Evolutionary conservation across 2,888 invertebrate genomes (phyloP).

Genomic region (Parelbella ahira): DNA sequence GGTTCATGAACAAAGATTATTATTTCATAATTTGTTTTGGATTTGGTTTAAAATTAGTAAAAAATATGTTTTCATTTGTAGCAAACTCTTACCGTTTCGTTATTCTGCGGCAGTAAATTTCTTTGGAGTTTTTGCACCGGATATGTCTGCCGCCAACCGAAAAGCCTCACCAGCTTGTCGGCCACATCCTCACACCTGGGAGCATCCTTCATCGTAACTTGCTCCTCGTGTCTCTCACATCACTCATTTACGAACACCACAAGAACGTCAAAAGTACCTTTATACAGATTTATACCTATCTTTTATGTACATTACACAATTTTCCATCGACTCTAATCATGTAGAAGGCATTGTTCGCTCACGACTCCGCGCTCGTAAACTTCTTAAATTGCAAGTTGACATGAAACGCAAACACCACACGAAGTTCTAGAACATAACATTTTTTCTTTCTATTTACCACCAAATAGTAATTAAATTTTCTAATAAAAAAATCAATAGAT

Average conservation of each 20-base stretch:
- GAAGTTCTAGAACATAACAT: too few relatives aligned
- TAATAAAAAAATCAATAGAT: too few relatives aligned
- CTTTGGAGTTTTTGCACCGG: conserved; percentile 89
- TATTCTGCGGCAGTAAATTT: conserved; percentile 71
- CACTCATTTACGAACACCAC: conserved; percentile 1
- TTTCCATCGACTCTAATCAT: not conserved
- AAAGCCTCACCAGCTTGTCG: conserved; percentile 87
- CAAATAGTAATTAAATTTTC: too few relatives aligned
- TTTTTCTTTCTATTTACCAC: too few relatives aligned
- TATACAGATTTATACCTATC: not conserved
- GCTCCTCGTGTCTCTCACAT: conserved; percentile 1
- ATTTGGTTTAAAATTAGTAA: too few relatives aligned
- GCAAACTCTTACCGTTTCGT: conserved; percentile 57
- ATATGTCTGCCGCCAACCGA: conserved; percentile 90
- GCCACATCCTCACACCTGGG: conserved; percentile 88
- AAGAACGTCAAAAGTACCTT: not conserved
- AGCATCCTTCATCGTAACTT: conserved; percentile 78
- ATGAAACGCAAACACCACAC: too few relatives aligned
- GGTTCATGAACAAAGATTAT: too few relatives aligned
- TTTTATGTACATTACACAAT: not conserved
- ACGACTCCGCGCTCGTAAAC: too few relatives aligned
- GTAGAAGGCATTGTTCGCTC: conserved; percentile 12
- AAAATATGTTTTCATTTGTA: too few relatives aligned
- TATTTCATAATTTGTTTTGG: too few relatives aligned
- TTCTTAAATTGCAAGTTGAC: too few relatives aligned